Base-by-base conservation (phyloP, 2,888 invertebrate genomes). In the Dynastes grantii region DNA sequence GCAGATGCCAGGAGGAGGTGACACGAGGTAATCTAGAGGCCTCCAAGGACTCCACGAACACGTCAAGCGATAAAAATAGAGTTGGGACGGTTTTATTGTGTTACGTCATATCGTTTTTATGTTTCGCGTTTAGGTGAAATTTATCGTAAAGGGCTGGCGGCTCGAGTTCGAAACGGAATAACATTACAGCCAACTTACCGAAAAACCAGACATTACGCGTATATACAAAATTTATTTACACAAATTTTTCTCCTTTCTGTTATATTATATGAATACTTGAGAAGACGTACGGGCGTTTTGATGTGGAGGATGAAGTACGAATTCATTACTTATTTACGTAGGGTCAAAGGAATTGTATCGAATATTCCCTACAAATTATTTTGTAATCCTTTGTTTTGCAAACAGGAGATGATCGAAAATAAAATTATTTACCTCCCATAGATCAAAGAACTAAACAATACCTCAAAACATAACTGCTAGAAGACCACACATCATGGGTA, bases 1-100 rank as follows among this genome's bases (percentile, higher is more conserved):
- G 93, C 8, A 90, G 92, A 81, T 94, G 94, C 85, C 92, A 93
- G 84, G 94, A 94, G 83, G 92, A 93, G 85, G 91, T 93, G 76
- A 92, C 92, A 65, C 90, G 92, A 84, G 92, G 92, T 81, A 93
- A 93, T 88, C 89, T 93, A 77, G 93, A 92, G 84, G 90, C 91
- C 78, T 90, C 91, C 37, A 88, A 85, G 82, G 86, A 86, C 82
- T 80, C 84, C 37, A 83, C 83, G 3, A 83, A 81, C 65, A 79
- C 70, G 51, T 77, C 81, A 8, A 78, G 64, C 79, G 78, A 78
- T 82, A 78, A 78, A 82, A 80, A 78, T 78, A 79, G 81, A 71
- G 76, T 71, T 75, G 81, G 79, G 71, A 84, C 80, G 77, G 55
- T 81, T 67, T 80, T 83, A 78, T 76, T 81, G 75, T 80, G 67